A percentile compares a stretch with the other conserved stretches of the same genome.
phyloP scores from a whole-genome alignment of 2,113 vertebrate species.

The Azemiops feae region DNA sequence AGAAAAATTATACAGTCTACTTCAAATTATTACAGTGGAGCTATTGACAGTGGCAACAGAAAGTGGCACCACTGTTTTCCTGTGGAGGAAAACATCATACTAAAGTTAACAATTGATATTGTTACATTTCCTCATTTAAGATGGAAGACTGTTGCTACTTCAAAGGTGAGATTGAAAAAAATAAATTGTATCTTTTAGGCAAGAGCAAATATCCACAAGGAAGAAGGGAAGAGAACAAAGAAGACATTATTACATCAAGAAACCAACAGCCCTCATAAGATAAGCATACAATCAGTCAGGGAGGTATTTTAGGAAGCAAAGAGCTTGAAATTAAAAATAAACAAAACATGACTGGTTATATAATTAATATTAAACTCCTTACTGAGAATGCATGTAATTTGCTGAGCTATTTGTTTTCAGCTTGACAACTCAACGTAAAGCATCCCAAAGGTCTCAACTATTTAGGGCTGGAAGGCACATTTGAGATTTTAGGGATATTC shows the following conservation, averaged over 20 bases:
- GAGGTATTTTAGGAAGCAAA: neutral
- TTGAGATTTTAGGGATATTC: neutral
- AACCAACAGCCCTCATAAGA: neutral
- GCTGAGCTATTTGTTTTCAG: neutral
- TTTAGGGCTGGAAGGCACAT: neutral
- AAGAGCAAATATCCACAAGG: conserved; percentile 13
- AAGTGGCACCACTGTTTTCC: neutral
- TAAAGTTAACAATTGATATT: neutral
- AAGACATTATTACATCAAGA: conserved; percentile 17
- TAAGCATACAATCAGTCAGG: conserved; percentile 25
- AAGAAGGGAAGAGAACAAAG: neutral
- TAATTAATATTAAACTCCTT: neutral
- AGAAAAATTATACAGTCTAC: conserved; percentile 5
- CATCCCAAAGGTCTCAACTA: neutral
- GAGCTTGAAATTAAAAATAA: neutral
- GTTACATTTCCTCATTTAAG: neutral
- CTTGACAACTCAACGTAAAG: fast-evolving
- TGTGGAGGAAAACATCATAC: neutral
- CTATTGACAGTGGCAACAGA: neutral
- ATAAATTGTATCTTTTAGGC: conserved; percentile 26
- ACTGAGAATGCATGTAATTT: neutral
- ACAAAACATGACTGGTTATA: neutral
- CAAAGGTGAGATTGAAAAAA: conserved; percentile 22
- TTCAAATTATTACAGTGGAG: neutral
- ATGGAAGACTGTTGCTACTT: neutral